Conservation (phyloP, 2,113 vertebrate species). For the Eretmochelys imbricata region DNA sequence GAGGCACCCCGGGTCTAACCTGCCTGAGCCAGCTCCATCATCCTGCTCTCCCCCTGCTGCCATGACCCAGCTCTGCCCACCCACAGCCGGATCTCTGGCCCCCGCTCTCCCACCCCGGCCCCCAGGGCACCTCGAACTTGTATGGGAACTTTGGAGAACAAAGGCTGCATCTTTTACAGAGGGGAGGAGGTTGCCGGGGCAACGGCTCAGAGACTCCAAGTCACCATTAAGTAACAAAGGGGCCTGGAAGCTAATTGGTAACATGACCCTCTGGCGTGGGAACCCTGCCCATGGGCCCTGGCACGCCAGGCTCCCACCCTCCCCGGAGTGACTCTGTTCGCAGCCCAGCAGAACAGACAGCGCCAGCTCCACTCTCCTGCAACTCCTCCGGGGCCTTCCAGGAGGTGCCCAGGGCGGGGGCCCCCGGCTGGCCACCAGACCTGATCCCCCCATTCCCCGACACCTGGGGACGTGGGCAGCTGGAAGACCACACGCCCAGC, state of each 20-base stretch:
- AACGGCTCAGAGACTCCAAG: not conserved
- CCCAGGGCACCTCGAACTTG: not conserved
- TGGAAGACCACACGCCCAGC: fast-evolving
- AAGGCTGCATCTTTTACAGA: not conserved
- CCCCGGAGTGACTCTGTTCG: not conserved
- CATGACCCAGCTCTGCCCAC: not conserved
- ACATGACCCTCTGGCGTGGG: not conserved
- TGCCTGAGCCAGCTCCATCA: not conserved
- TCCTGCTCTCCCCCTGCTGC: not conserved
- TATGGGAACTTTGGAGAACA: not conserved
- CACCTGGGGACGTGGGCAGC: not conserved
- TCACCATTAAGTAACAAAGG: not conserved
- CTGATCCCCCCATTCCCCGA: not conserved
- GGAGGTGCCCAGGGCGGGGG: not conserved
- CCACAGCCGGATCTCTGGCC: not conserved
- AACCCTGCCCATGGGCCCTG: not conserved
- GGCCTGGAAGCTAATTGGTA: not conserved
- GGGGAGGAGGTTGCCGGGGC: not conserved
- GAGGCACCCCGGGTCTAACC: not conserved
- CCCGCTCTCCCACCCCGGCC: not conserved
- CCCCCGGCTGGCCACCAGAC: not conserved
- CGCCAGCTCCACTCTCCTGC: not conserved
- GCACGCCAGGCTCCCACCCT: not conserved
- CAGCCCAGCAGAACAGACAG: not conserved
- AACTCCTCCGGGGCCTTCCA: not conserved